phyloP scores from a whole-genome alignment of 1,140 invertebrate genomes.

The Plutomurus gul region DNA sequence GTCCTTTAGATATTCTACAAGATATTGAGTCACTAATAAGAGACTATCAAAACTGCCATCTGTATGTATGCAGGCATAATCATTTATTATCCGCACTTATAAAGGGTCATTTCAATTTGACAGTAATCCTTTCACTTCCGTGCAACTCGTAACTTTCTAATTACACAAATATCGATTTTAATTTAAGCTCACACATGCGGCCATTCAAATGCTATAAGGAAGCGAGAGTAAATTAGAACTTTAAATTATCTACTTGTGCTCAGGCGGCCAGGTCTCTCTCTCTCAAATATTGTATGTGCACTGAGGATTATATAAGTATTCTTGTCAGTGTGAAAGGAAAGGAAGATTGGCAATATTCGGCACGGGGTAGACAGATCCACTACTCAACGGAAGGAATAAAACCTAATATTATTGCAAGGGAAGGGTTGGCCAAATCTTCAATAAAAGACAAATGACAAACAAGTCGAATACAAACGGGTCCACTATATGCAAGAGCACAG shows the following conservation, averaged over 20 bases:
- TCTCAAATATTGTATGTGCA: not conserved
- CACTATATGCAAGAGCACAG: not conserved
- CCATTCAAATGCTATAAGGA: not conserved
- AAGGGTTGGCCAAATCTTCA: conserved; percentile 12
- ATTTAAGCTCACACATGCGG: not conserved
- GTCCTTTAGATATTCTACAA: too few relatives aligned
- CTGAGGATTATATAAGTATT: too few relatives aligned
- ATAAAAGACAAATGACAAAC: conserved; percentile 25
- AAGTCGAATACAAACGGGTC: conserved; percentile 7
- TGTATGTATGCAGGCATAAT: too few relatives aligned
- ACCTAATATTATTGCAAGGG: conserved; percentile 11
- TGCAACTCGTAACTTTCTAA: not conserved
- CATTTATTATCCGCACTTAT: not conserved
- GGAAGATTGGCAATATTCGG: conserved; percentile 23
- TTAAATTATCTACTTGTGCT: not conserved
- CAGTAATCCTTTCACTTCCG: too few relatives aligned
- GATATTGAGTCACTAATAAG: too few relatives aligned
- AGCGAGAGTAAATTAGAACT: conserved; percentile 15
- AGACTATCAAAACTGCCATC: too few relatives aligned
- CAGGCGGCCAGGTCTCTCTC: not conserved
- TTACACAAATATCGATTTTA: conserved; percentile 15
- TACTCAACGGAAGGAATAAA: conserved; percentile 19
- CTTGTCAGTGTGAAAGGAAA: too few relatives aligned
- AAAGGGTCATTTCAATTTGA: too few relatives aligned
- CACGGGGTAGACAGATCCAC: conserved; percentile 8